Base-by-base conservation (phyloP, 2,797 vertebrate species). In the Enteromius viviparus region DNA sequence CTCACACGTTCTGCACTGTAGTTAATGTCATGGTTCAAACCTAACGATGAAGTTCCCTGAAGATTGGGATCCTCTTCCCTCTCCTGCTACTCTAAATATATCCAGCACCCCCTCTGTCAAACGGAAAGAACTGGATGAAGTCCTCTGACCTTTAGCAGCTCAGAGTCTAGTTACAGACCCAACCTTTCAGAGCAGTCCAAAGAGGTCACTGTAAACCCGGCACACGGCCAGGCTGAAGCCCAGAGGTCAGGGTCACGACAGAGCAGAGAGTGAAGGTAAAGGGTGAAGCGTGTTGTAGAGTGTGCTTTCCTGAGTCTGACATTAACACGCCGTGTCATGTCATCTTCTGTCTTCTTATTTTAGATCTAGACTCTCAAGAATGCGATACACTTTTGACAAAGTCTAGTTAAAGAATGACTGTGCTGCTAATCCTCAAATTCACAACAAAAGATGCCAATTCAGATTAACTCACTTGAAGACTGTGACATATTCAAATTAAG, bases 111-210 rank as follows among this genome's bases (percentile, higher is more conserved):
- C 71, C 85, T 81, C 80, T 91, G 90, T 88, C 89, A 90, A 91
- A 93, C 84, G 87, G 85, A 92, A 89, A 80, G 72, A 60, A 78
- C 85, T 70, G 23, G 58, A 60, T 14, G 26, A 68, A 83, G 84
- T 82, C 88, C 89, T 91, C 89, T 96, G 94, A 94, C 96, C 95
- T 96, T 97, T 96, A 90, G 87, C 81, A 88, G 49, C 58, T 80
- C 77, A 90, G 91, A 89, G 92, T 97, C 92, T 87, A 87, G 90
- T 97, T 97, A 95, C 96, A 95, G 86, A 79, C 84, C 42, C 88
- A 93, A 95, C 95, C 94, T 96, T 96, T 94, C 71, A 76, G 76
- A 65, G 85, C 85, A 58, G 79, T 81, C 90, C 90, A 90, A 81
- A 62, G 86, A 80, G 91, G 90, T 88, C 90, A 91, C 81, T 90